Evolutionary conservation across 2,888 invertebrate genomes (phyloP).

Genomic region (Rhamnusium bicolor): DNA sequence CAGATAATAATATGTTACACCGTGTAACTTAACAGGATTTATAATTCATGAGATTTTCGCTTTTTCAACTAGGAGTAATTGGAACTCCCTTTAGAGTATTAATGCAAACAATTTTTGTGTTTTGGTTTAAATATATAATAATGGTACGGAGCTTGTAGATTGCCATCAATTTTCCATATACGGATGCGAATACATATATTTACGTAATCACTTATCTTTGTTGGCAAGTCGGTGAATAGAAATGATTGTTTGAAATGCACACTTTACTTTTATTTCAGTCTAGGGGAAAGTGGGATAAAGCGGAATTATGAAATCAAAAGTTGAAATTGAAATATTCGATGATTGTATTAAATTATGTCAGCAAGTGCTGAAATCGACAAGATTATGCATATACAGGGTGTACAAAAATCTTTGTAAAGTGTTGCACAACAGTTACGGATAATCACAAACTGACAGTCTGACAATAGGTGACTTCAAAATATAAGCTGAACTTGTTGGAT

Average conservation of each 20-base stretch:
- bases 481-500: too few relatives aligned
- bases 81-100: neutral
- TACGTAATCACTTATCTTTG: neutral
- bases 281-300: neutral
- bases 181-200: neutral
- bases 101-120: neutral
- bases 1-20: slow-evolving; percentile 11
- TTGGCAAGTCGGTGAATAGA: neutral
- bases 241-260: neutral
- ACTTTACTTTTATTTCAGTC: neutral
- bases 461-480: too few relatives aligned
- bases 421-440: too few relatives aligned
- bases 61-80: neutral
- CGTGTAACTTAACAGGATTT: neutral
- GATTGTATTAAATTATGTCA: too few relatives aligned
- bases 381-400: too few relatives aligned
- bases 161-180: neutral
- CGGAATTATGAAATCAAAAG: neutral
- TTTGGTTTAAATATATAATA: neutral
- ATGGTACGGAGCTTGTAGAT: neutral
- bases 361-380: too few relatives aligned
- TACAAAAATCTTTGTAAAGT: too few relatives aligned
- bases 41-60: neutral
- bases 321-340: neutral
- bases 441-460: too few relatives aligned